phyloP scores from a whole-genome alignment of 2,113 vertebrate genomes.

The Aptenodytes patagonicus region DNA sequence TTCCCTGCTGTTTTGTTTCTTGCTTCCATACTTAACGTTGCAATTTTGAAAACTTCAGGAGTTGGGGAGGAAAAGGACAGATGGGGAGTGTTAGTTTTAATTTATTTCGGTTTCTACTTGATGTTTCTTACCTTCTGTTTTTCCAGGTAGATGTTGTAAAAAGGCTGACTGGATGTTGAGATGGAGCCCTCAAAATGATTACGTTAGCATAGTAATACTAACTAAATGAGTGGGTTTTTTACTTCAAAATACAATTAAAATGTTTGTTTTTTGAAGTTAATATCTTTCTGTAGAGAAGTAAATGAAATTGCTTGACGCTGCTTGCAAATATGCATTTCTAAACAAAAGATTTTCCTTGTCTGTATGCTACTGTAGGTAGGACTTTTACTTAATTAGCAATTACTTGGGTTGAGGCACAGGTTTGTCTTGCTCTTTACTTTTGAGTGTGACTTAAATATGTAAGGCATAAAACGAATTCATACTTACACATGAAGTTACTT shows the following conservation, averaged over 20 bases:
- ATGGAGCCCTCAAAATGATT: background rate
- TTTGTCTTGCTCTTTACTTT: slow-evolving; percentile 21
- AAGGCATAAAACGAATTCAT: background rate
- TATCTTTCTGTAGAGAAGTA: background rate
- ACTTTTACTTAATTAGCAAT: slow-evolving; percentile 14
- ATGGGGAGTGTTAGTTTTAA: background rate
- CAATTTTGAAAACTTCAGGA: background rate
- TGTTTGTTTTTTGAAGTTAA: background rate
- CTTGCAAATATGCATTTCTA: background rate
- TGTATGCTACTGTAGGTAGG: background rate
- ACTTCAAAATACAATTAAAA: background rate
- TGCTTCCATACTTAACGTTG: accelerated
- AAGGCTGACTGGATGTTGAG: background rate
- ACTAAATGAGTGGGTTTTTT: background rate
- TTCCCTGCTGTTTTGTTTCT: background rate
- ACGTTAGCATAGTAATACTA: background rate
- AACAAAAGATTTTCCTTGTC: background rate
- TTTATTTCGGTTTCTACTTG: background rate
- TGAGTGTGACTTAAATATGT: background rate
- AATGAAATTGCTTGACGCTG: background rate
- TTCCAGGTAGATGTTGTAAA: background rate
- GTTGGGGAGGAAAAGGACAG: background rate
- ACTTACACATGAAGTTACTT: background rate
- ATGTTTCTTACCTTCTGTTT: background rate
- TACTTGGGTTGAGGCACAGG: background rate